Evolutionary conservation across 2,113 vertebrate genomes (phyloP).

Genomic region (Eleginops maclovinus): DNA sequence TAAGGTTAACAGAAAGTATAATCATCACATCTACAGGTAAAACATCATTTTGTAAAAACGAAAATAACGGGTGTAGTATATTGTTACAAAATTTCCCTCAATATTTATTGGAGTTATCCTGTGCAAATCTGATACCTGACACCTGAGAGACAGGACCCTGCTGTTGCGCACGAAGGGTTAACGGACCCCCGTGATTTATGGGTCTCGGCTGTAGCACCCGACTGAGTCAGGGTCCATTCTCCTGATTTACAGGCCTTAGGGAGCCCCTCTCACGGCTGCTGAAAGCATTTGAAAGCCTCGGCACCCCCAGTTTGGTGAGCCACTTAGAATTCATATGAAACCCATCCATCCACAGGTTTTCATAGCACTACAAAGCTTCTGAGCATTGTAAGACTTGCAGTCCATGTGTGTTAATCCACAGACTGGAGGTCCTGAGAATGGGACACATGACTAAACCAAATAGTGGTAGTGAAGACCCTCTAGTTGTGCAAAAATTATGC

Average conservation of each 20-base stretch:
- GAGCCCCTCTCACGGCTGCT: conserved; percentile 80
- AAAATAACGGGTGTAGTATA: conserved; percentile 10
- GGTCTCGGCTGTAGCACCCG: conserved; percentile 75
- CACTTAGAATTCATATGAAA: conserved; percentile 76
- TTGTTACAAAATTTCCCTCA: conserved; percentile 26
- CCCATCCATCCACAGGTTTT: conserved; percentile 72
- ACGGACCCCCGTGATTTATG: conserved; percentile 83
- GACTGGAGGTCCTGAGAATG: conserved; percentile 9
- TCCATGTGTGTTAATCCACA: conserved; percentile 21
- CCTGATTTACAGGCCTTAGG: conserved; percentile 83
- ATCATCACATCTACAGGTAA: neutral
- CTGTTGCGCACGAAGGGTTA: conserved; percentile 81
- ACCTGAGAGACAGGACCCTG: conserved; percentile 75
- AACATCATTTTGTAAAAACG: conserved; percentile 1
- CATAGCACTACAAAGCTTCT: conserved; percentile 49
- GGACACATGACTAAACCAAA: conserved; percentile 29
- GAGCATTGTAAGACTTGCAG: conserved; percentile 29
- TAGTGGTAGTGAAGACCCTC: neutral
- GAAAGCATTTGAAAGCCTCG: conserved; percentile 82
- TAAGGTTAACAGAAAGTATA: neutral
- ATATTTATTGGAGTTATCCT: conserved; percentile 44
- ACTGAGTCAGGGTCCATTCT: conserved; percentile 80
- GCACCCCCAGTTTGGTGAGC: conserved; percentile 73
- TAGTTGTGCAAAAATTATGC: too few species aligned
- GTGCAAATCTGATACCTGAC: conserved; percentile 75